Evolutionary conservation across 1,140 invertebrate genomes (phyloP), one percentile per base, ranked within the genome.

Genomic region (Zeugodacus cucurbitae): DNA sequence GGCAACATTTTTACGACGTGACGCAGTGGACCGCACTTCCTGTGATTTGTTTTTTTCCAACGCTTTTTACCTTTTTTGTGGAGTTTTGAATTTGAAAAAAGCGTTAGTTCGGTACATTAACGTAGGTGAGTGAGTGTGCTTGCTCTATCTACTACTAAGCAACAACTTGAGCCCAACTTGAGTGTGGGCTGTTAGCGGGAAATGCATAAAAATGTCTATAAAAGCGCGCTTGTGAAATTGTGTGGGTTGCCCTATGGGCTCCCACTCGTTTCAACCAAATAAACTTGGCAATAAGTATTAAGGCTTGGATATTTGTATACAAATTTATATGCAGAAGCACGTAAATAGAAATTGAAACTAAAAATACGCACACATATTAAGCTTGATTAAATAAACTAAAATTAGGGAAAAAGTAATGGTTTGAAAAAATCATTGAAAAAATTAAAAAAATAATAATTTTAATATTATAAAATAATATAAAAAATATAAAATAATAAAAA

Each of bases 11-110:
- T 82, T 82, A 54, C 41, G 22, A 48, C 34, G 74, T 82, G 74
- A 82, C n/a, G 74, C 74, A 82, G 74, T 82, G 74, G 74, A 82
- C 74, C 74, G 41, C n/a, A 82, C 74, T 82, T 82, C 74, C 74
- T 82, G 74, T 48, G 74, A 48, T 48, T 26, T 82, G 48, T 82
- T 26, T 82, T 82, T 82, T 10, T 37, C 29, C 29, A 17, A n/a
- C n/a, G n/a, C 10, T 22, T 70, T 74, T n/a, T 41, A 5, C 6
- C 34, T 74, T 29, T 26, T 82, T 32, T 74, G 32, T 74, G 34
- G 7, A 74, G 67, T 22, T 74, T 37, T 37, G 11, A 74, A 20
- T 32, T 41, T 37, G n/a, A n/a, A n/a, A 74, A 37, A 74, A 41
- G 67, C 67, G 34, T 54, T 48, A 82, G 2, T 22, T 41, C 22